Evolutionary conservation across 23 tunicate species (phyloP).

Genomic region (Diplosoma virens): DNA sequence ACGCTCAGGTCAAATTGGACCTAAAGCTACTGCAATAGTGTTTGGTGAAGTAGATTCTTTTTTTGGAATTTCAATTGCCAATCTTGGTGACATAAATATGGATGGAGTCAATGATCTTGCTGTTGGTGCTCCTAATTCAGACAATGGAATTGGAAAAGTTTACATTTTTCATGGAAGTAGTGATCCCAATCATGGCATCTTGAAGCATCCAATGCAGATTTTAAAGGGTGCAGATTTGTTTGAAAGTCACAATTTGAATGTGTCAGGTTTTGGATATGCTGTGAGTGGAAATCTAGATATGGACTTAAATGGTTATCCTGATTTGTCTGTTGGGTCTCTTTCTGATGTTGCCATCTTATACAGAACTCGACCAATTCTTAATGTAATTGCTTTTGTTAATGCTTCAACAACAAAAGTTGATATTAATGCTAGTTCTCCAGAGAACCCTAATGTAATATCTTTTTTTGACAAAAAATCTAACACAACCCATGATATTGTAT

Average conservation of each 20-base stretch:
- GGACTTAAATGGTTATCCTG: slow-evolving; percentile 92
- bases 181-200: slow-evolving; percentile 36
- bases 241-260: background rate
- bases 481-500: background rate
- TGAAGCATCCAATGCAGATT: slow-evolving; percentile 50
- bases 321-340: slow-evolving; percentile 72
- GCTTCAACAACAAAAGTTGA: slow-evolving; percentile 34
- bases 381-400: slow-evolving; percentile 32
- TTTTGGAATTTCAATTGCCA: slow-evolving; percentile 77
- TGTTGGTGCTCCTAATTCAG: slow-evolving; percentile 88
- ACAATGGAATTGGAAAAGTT: slow-evolving; percentile 66
- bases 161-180: slow-evolving; percentile 64
- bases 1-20: slow-evolving; percentile 52
- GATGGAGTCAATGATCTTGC: slow-evolving; percentile 90
- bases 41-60: slow-evolving; percentile 74
- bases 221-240: slow-evolving; percentile 3
- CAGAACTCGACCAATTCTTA: slow-evolving; percentile 61
- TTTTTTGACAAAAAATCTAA: background rate
- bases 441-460: background rate
- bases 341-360: slow-evolving; percentile 65
- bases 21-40: slow-evolving; percentile 36
- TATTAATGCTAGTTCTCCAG: slow-evolving; percentile 30
- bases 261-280: slow-evolving; percentile 71
- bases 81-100: slow-evolving; percentile 79
- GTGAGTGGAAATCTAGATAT: slow-evolving; percentile 80